Evolutionary conservation across 2,797 vertebrate genomes (phyloP).

Genomic region (Etheostoma perlongum): DNA sequence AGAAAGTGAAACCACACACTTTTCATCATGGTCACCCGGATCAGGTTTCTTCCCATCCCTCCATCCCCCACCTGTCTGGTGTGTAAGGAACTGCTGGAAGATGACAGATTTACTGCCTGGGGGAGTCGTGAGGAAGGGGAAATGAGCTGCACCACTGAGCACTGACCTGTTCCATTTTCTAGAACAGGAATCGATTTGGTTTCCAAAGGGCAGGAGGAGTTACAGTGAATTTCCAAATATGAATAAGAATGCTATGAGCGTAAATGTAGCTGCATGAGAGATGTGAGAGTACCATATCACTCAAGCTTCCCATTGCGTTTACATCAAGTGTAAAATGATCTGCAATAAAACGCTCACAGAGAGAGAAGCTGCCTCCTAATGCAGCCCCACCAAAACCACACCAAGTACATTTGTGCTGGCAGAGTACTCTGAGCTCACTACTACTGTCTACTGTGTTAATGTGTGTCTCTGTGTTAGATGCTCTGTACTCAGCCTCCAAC

Average conservation of each 20-base stretch:
- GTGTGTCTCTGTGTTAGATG: conserved; percentile 5
- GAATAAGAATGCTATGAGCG: conserved; percentile 14
- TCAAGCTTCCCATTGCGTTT: background rate
- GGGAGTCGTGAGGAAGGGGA: conserved; percentile 22
- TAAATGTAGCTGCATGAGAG: background rate
- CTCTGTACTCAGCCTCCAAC: conserved; percentile 39
- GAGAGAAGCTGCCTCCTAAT: conserved; percentile 61
- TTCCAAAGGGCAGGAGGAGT: conserved; percentile 27
- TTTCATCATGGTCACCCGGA: conserved; percentile 40
- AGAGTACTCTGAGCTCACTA: conserved; percentile 27
- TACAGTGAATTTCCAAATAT: conserved; percentile 29
- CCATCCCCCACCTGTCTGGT: conserved; percentile 19
- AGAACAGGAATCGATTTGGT: conserved; percentile 37
- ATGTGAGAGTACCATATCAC: conserved; percentile 17
- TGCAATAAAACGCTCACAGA: conserved; percentile 49
- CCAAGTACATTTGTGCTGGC: conserved; percentile 61
- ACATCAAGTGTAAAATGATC: conserved; percentile 66
- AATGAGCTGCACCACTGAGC: conserved; percentile 37
- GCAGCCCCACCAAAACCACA: conserved; percentile 64
- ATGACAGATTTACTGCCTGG: conserved; percentile 69
- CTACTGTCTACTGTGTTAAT: conserved; percentile 36
- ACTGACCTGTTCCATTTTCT: conserved; percentile 32
- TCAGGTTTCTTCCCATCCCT: conserved; percentile 32
- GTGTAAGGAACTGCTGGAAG: conserved; percentile 39
- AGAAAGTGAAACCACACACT: conserved; percentile 41